Percentiles rank a stretch among this genome's conserved stretches.
phyloP scores from a whole-genome alignment of 2,797 vertebrate species.

The Vireo griseus region DNA sequence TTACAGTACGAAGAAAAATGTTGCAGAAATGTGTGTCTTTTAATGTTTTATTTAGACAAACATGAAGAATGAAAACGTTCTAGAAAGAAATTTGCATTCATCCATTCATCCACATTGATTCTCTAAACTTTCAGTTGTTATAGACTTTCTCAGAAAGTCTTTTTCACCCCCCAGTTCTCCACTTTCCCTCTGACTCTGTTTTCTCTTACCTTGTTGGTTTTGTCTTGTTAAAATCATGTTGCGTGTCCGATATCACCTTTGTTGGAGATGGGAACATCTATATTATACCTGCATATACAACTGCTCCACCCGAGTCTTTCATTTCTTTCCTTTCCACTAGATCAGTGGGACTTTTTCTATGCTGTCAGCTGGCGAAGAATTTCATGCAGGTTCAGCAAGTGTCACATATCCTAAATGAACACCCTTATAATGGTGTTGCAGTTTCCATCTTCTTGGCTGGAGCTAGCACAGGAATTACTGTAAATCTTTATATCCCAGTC shows the following conservation, averaged over 20 bases:
- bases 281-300: not conserved
- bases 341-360: not conserved
- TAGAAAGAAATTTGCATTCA: not conserved
- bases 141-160: not conserved
- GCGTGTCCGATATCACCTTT: not conserved
- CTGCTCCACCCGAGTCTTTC: not conserved
- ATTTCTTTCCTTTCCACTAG: not conserved
- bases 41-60: not conserved
- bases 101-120: not conserved
- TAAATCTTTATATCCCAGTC: not conserved
- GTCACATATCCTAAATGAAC: not conserved
- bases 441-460: not conserved
- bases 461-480: not conserved
- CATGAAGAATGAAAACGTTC: not conserved
- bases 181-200: not conserved
- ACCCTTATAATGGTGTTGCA: not conserved
- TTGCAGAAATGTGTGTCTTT: not conserved
- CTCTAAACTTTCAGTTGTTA: not conserved
- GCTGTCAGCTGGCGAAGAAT: not conserved
- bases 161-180: not conserved
- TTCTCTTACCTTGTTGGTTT: not conserved
- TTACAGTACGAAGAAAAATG: not conserved
- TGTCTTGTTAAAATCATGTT: not conserved
- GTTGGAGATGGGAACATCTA: not conserved
- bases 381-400: not conserved